phyloP scores from a whole-genome alignment of 1,140 invertebrate genomes.

The Aphis craccivora region DNA sequence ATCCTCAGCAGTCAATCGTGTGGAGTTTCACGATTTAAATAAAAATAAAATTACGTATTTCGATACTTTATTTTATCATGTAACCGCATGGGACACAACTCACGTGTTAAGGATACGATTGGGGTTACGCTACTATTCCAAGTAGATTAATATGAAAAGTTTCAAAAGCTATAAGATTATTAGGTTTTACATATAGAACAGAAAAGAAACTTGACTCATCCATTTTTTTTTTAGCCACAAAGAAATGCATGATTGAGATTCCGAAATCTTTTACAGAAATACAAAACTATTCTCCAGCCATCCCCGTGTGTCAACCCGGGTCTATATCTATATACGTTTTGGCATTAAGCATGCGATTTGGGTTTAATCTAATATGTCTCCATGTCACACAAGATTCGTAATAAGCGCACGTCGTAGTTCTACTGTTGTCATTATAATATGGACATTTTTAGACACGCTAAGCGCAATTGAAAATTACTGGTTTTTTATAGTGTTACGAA shows the following conservation, averaged over 20 bases:
- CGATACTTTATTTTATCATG: not conserved
- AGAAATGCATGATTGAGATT: not conserved
- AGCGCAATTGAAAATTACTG: not conserved
- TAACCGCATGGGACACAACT: not conserved
- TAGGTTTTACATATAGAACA: not conserved
- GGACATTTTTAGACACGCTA: not conserved
- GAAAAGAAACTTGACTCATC: not conserved
- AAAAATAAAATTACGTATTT: not conserved
- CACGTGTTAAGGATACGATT: not conserved
- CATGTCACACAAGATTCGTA: not conserved
- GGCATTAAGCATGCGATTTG: not conserved
- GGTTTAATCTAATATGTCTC: conserved; percentile 19
- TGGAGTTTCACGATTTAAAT: not conserved
- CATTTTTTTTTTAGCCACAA: not conserved
- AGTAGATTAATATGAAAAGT: conserved; percentile 37
- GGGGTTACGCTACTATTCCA: not conserved
- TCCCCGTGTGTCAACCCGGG: not conserved
- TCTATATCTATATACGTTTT: not conserved
- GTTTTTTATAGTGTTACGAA: not conserved
- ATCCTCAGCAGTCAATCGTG: not conserved
- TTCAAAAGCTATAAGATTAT: not conserved
- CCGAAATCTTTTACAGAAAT: not conserved
- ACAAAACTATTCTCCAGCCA: not conserved
- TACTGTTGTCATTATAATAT: not conserved
- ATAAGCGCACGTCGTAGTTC: not conserved